A percentile compares a stretch with the other conserved stretches of the same genome.
Evolutionary conservation across 2,888 invertebrate genomes (phyloP).

Genomic region (Drosophila meridionalis): DNA sequence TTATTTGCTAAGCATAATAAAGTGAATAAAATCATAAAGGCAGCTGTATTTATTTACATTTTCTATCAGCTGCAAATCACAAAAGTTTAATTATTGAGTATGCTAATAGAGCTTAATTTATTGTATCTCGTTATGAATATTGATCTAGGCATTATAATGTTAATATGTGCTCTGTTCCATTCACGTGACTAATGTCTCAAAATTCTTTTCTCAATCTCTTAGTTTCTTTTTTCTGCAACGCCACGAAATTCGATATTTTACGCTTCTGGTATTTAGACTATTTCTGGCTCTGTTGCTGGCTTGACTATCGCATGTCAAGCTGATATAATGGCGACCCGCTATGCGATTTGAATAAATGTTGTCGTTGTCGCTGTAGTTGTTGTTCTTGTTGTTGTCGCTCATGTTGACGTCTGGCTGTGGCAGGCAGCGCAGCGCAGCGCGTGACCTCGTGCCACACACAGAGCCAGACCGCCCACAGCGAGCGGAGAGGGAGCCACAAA

Average conservation of each 20-base stretch:
- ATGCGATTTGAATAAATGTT: conserved; percentile 77
- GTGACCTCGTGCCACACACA: conserved; percentile 54
- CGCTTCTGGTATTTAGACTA: conserved; percentile 24
- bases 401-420: conserved; percentile 38
- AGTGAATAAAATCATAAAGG: not conserved
- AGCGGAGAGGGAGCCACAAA: conserved; percentile 42
- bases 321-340: conserved; percentile 61
- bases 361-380: conserved; percentile 56
- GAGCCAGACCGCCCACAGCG: conserved; percentile 51
- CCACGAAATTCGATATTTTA: conserved; percentile 23
- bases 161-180: not conserved
- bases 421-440: conserved; percentile 42
- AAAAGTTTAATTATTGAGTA: not conserved
- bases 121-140: not conserved
- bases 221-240: conserved; percentile 15
- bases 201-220: not conserved
- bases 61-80: not conserved
- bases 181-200: not conserved
- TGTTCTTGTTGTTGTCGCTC: conserved; percentile 45
- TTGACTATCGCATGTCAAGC: conserved; percentile 63
- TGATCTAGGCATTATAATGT: not conserved
- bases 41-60: not conserved
- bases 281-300: conserved; percentile 12
- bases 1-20: not conserved
- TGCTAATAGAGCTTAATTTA: not conserved